Percentiles rank a stretch among this genome's conserved stretches.
phyloP scores from a whole-genome alignment of 23 tunicate species.

The Styela clava region DNA sequence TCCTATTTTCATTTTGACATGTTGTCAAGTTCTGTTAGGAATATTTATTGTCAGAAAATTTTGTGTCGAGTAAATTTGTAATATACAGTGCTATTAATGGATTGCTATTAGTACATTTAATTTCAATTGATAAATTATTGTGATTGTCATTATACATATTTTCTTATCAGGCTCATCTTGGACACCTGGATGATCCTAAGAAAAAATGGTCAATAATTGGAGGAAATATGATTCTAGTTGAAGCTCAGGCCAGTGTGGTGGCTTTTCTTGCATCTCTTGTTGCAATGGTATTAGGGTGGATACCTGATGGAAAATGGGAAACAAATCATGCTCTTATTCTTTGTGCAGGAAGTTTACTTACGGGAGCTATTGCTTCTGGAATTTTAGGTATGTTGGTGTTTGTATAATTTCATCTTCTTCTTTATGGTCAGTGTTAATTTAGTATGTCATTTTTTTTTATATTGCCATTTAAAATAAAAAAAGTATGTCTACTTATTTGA shows the following conservation, averaged over 20 bases:
- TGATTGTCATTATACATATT: no score
- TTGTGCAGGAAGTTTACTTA: constrained; percentile 76
- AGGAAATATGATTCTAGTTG: constrained; percentile 82
- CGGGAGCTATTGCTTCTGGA: constrained; percentile 92
- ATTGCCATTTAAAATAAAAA: no score
- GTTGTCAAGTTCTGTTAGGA: no score
- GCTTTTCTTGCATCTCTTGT: constrained; percentile 89
- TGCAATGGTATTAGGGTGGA: constrained; percentile 94
- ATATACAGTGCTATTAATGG: no score
- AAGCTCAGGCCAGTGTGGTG: constrained; percentile 95
- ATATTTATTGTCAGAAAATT: no score
- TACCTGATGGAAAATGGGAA: constrained; percentile 96
- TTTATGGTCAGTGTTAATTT: no score
- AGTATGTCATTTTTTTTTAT: no score
- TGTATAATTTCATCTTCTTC: neutral
- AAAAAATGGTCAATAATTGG: constrained; percentile 44
- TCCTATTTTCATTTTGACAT: no score
- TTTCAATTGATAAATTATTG: no score
- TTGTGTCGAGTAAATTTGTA: no score
- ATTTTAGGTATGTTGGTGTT: constrained; percentile 56
- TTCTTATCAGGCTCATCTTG: constrained; percentile 63
- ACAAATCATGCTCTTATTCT: constrained; percentile 78
- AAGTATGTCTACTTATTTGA: no score
- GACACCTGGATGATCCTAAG: constrained; percentile 45
- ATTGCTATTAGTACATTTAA: no score